Evolutionary conservation across 2,797 vertebrate species (phyloP), one percentile per base, ranked within the genome.

Genomic region (Echeneis naucrates): DNA sequence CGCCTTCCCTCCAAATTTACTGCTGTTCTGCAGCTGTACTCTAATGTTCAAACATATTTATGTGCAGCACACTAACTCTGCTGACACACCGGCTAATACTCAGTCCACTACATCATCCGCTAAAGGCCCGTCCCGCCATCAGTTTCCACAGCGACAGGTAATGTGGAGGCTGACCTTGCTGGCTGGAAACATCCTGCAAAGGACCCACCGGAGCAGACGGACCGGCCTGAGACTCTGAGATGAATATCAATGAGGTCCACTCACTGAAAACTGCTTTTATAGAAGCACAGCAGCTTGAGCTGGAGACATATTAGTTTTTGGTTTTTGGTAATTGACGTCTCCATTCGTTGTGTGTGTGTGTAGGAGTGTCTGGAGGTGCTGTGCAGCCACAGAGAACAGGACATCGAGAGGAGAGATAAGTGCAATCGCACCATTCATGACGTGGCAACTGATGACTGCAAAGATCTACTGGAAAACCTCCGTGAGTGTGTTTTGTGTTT

Each of bases 371-470:
- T 99, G 87, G 97, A 97, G 93, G 93, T 97, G 82, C 91, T 98
- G 84, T 98, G 96, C 89, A 94, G 91, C 85, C 96, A 98, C 70
- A 93, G 93, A 72, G 95, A 96, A 67, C 96, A 98, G 62, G 96
- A 98, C 89, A 95, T 96, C 21, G 96, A 97, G 80, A 95, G 89
- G 81, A 95, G 94, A 86, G 97, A 99, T 80, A 95, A 95, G 55
- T 98, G 96, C 77, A 93, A 95, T 83, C 95, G 95, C 82, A 98
- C 97, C 3, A 94, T 95, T 68, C 98, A 97, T 44, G 97, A 99
- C 61, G 95, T 98, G 71, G 97, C 97, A 70, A 99, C 97, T 4
- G 98, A 99, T 73, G 97, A 99, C 94, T 99, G 97, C 93, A 99
- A 99, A 89, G 96, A 99, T 82, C 95, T 99, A 27, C 95, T 99